Evolutionary conservation across 1,140 invertebrate species (phyloP), one percentile per base, ranked within the genome.

Genomic region (Rhizoglyphus robini): DNA sequence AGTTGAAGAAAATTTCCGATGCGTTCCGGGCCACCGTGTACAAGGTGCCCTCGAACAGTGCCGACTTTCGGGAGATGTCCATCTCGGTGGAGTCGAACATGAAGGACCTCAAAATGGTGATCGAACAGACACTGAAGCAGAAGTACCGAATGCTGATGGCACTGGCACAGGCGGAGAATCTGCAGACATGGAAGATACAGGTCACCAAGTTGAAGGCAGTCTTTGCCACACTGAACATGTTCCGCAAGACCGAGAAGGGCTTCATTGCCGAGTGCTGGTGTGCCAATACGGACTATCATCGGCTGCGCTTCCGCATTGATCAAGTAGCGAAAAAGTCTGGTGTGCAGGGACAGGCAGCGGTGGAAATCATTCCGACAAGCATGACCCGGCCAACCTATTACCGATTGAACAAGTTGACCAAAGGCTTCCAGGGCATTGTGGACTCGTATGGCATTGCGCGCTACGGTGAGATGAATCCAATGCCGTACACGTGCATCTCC

Each of bases 1-100:
- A 92, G 66, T 94, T 98, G 38, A 94, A 94, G 79, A 98, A 98
- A 78, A 94, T 98, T 36, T 97, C 93, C 78, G 85, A 91, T 66
- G 95, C 93, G 54, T 97, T 96, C 77, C 88, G 94, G 72, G 93
- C 93, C 4, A 95, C 91, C 1, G 78, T 96, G 57, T 97, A 97
- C 78, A 90, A 90, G 0, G 96, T 93, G 75, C 94, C 94, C 1
- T 91, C 88, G 68, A 88, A 88, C 20, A 85, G 87, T 68, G 81
- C 82, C 34, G 94, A 96, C 73, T 80, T 94, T 57, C 79, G 88
- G 65, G 91, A 96, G 73, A 95, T 96, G 91, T 83, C 90, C 1
- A 87, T 90, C 71, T 91, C 90, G 18, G 91, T 96, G 0, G 86
- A 90, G 75, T 94, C 90, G 0, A 81, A 93, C 46, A 83, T 97